Conservation (phyloP, 1,140 invertebrate species). For the Diplogasteroides magnus region DNA sequence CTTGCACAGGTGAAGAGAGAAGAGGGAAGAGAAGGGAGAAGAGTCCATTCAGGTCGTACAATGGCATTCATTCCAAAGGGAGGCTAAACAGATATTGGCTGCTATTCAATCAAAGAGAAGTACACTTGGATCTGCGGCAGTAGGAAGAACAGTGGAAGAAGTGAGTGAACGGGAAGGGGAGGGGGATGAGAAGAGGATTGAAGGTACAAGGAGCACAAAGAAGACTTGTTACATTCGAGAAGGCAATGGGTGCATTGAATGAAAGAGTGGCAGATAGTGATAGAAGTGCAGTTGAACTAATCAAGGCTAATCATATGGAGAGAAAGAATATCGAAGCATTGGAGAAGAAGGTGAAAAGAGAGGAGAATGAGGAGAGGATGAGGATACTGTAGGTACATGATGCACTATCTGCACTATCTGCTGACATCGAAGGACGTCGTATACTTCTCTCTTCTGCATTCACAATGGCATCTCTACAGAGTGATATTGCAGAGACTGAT, state of each 20-base stretch:
- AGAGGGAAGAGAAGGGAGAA: not conserved
- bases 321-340: constrained; percentile 57
- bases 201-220: not conserved
- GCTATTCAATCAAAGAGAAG: constrained; percentile 81
- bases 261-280: constrained; percentile 59
- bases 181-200: not conserved
- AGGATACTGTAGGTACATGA: constrained; percentile 26
- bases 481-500: constrained; percentile 67
- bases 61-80: constrained; percentile 84
- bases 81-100: constrained; percentile 86
- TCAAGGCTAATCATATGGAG: constrained; percentile 57
- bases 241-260: constrained; percentile 62
- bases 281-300: constrained; percentile 45
- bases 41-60: constrained; percentile 73
- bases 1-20: constrained; percentile 63
- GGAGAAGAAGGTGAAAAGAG: constrained; percentile 32
- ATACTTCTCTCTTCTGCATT: constrained; percentile 71
- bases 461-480: constrained; percentile 79
- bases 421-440: constrained; percentile 67
- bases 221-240: constrained; percentile 68
- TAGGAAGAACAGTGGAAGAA: constrained; percentile 69
- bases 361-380: constrained; percentile 43
- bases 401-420: constrained; percentile 63
- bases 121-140: constrained; percentile 28
- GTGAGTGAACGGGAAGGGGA: constrained; percentile 67